Evolutionary conservation across 1,140 invertebrate species (phyloP).

Genomic region (Aphidius ervi): DNA sequence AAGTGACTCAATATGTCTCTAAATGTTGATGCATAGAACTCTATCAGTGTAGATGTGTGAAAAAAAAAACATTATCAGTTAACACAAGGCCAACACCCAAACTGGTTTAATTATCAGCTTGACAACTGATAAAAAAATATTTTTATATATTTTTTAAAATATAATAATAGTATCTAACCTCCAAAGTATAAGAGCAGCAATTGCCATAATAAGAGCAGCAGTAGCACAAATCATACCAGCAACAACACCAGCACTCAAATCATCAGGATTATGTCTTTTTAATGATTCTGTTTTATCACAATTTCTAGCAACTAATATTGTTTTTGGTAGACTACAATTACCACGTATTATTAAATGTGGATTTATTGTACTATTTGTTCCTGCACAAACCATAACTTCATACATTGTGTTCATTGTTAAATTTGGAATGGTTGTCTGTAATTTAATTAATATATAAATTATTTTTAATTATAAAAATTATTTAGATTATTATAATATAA

Average conservation of each 20-base stretch:
- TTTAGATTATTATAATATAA: too few species aligned
- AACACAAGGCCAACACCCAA: too few species aligned
- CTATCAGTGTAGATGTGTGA: too few species aligned
- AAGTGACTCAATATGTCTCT: too few species aligned
- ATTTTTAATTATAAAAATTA: too few species aligned
- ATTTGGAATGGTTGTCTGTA: conserved; percentile 69
- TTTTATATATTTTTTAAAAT: background rate
- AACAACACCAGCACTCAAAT: conserved; percentile 68
- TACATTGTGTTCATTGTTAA: conserved; percentile 71
- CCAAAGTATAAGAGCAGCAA: conserved; percentile 71
- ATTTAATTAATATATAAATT: conserved; percentile 1
- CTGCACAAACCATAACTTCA: conserved; percentile 69
- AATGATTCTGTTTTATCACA: conserved; percentile 63
- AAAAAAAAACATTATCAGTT: too few species aligned
- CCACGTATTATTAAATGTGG: conserved; percentile 62
- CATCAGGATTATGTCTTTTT: conserved; percentile 55
- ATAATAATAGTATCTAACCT: conserved; percentile 57
- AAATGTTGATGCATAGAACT: too few species aligned
- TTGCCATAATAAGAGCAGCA: conserved; percentile 66
- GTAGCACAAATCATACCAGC: conserved; percentile 70
- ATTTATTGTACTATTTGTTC: conserved; percentile 65
- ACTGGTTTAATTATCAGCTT: background rate
- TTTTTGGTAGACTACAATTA: conserved; percentile 60
- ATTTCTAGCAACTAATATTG: conserved; percentile 63
- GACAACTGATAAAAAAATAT: background rate